These are phyloP conservation scores for Zaprionus lineosus DNA, from an alignment of 2,888 invertebrate genomes.

Conservation along the genomic window DNA sequence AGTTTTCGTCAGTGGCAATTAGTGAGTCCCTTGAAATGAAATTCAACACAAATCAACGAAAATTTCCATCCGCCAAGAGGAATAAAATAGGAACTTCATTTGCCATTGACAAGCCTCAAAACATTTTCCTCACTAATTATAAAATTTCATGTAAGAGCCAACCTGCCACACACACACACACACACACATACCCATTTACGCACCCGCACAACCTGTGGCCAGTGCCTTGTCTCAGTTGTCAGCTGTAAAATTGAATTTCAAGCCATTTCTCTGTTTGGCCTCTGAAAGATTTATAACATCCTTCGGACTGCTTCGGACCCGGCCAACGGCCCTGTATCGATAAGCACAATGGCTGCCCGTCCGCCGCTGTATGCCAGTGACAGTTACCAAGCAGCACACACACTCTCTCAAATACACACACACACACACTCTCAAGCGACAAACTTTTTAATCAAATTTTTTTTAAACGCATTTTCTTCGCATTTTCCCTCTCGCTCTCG, in stretches of 20 bases:
- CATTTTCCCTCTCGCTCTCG: conserved; percentile 36
- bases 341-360: conserved; percentile 63
- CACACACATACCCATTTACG: too few relatives aligned
- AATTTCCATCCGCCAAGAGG: conserved; percentile 1
- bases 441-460: conserved; percentile 78
- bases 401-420: conserved; percentile 25
- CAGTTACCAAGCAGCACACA: conserved; percentile 58
- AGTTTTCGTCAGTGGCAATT: conserved; percentile 34
- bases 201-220: conserved; percentile 9
- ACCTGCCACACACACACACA: too few relatives aligned
- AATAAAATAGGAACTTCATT: conserved; percentile 17
- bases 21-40: too few relatives aligned
- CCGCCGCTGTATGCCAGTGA: conserved; percentile 53
- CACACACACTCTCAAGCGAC: conserved; percentile 45
- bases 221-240: conserved; percentile 59
- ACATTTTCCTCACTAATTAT: conserved; percentile 49
- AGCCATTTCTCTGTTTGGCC: conserved; percentile 51
- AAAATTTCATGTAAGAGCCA: conserved; percentile 13
- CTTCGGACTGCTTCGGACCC: conserved; percentile 14
- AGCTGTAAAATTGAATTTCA: conserved; percentile 65
- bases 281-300: conserved; percentile 71
- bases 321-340: conserved; percentile 65
- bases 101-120: conserved; percentile 53
- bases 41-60: not conserved
- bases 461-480: conserved; percentile 68